Base-by-base conservation (phyloP, 2,797 vertebrate genomes). In the Oryzias sinensis region DNA sequence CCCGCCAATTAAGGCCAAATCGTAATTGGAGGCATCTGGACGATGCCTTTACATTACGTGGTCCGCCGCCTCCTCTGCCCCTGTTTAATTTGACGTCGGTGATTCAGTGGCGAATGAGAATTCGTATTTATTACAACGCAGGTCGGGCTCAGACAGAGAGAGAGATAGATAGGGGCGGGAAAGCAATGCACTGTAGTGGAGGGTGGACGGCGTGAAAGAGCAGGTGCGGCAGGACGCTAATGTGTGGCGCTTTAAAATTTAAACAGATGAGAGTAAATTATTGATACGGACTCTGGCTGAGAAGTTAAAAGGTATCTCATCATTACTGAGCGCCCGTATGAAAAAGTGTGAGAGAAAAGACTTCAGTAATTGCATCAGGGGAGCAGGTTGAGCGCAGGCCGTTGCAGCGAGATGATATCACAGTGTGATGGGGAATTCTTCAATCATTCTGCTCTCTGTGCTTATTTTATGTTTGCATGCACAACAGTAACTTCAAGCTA, bases 161-260 rank as follows among this genome's bases (percentile, higher is more conserved):
- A 53, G 48, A 29, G 43, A 42, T 50, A 42, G 27, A 14, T 8
- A 6, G 33, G 25, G 47, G 18, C 9, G 49, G 60, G 69, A 60
- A 56, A 56, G 73, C 76, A 69, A 70, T 68, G 70, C 72, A 66
- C 63, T 45, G 71, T 51, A 14, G 22, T 24, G 63, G 75, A 77
- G 78, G 79, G 70, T 79, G 87, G 90, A 88, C 88, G 86, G 89
- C 82, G 88, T 89, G 85, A 91, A 91, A 90, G 89, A 90, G 90
- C 90, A 92, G 91, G 89, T 92, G 90, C 81, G 56, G 67, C 74
- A 76, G 88, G 86, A 90, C 89, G 80, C 87, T 92, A 91, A 93
- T 92, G 91, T 91, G 92, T 87, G 87, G 89, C 86, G 80, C 87
- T 91, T 91, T 92, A 93, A 93, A 92, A 90, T 93, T 93, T 93